phyloP scores from a whole-genome alignment of 2,797 vertebrate genomes.

The Acipenser oxyrinchus region DNA sequence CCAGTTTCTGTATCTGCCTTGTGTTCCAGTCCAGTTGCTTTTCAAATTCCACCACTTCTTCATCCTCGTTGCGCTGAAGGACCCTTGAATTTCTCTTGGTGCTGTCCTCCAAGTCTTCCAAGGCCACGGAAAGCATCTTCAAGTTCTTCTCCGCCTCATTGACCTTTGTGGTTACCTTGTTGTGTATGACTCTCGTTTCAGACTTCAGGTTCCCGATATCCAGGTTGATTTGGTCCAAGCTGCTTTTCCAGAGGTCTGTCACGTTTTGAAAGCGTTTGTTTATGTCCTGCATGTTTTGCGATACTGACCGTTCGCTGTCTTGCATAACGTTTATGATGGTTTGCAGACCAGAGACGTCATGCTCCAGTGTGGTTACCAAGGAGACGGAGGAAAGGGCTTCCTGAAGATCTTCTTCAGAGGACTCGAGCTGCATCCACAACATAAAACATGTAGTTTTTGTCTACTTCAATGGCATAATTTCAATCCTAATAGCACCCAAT shows the following conservation, averaged over 20 bases:
- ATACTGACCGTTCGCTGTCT: conserved; percentile 57
- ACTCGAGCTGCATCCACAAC: conserved; percentile 86
- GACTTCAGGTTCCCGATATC: conserved; percentile 64
- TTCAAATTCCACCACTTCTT: conserved; percentile 60
- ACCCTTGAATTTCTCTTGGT: conserved; percentile 74
- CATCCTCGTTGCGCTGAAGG: conserved; percentile 76
- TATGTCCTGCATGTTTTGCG: conserved; percentile 59
- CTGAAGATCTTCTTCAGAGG: conserved; percentile 68
- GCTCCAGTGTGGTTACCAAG: conserved; percentile 61
- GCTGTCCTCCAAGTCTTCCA: conserved; percentile 82
- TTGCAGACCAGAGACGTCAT: conserved; percentile 65
- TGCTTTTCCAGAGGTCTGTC: conserved; percentile 68
- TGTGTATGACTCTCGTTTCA: conserved; percentile 66
- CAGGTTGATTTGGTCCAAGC: conserved; percentile 51
- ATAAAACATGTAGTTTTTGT: conserved; percentile 72
- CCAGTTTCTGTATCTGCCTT: conserved; percentile 57
- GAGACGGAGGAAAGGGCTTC: conserved; percentile 59
- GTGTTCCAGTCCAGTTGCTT: conserved; percentile 66
- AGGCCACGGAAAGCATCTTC: conserved; percentile 57
- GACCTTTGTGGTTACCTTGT: conserved; percentile 61
- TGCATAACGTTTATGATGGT: conserved; percentile 53
- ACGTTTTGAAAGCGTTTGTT: conserved; percentile 68
- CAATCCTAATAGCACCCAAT: not conserved
- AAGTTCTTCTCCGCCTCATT: conserved; percentile 72
- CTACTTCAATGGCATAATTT: not conserved